These are phyloP conservation scores for Penaeus monodon DNA, from an alignment of 2,888 invertebrate genomes.

Conservation along the genomic window DNA sequence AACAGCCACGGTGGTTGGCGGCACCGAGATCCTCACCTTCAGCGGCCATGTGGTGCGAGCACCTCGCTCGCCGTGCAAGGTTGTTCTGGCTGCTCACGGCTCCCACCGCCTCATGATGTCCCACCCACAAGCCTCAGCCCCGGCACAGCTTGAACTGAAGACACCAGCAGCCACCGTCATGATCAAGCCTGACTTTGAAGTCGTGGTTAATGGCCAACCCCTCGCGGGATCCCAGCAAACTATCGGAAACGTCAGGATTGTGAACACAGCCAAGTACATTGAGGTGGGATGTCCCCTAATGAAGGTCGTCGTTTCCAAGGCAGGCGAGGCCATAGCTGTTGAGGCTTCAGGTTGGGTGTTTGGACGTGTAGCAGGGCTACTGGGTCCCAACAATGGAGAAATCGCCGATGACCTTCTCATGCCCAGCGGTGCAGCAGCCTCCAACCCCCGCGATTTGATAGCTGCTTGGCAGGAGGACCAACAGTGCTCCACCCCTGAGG, in stretches of 20 bases:
- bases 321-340: constrained; percentile 11
- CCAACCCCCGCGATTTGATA: constrained; percentile 17
- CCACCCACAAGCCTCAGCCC: constrained; percentile 8
- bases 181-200: constrained; percentile 25
- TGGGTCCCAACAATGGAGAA: constrained; percentile 37
- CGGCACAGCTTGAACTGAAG: constrained; percentile 12
- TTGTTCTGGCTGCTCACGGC: constrained; percentile 28
- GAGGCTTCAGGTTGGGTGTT: constrained; percentile 36
- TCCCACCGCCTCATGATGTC: constrained; percentile 27
- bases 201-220: constrained; percentile 12
- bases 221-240: constrained; percentile 1
- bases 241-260: constrained; percentile 7
- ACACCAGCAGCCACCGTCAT: constrained; percentile 8
- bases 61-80: constrained; percentile 28
- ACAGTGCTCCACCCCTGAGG: constrained; percentile 20
- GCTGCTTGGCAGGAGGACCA: constrained; percentile 46
- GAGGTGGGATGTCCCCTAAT: constrained; percentile 2
- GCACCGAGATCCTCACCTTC: constrained; percentile 39
- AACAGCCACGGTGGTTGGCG: constrained; percentile 36
- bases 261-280: not conserved
- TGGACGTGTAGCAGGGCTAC: constrained; percentile 34
- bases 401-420: constrained; percentile 26
- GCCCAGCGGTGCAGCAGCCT: constrained; percentile 23
- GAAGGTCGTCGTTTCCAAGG: not conserved
- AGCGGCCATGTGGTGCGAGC: constrained; percentile 25